Conservation (phyloP, 1,140 invertebrate genomes). For the Pseudomyrmex concolor region DNA sequence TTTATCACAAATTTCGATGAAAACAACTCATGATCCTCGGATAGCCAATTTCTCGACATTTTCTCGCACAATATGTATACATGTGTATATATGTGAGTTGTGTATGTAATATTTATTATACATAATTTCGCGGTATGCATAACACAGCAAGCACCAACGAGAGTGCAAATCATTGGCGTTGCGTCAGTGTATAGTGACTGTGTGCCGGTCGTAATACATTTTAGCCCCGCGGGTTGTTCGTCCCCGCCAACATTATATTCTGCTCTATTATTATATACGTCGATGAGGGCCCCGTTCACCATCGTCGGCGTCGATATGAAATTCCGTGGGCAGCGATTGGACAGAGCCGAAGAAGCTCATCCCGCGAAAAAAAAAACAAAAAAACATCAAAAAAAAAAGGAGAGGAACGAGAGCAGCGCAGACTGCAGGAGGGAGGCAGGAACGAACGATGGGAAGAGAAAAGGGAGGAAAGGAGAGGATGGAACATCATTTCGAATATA, state of each 20-base stretch:
- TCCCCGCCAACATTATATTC: slow-evolving; percentile 73
- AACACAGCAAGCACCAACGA: slow-evolving; percentile 21
- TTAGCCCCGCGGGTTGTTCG: slow-evolving; percentile 74
- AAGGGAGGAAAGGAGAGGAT: background rate
- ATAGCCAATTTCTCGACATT: too few species aligned
- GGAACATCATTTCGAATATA: slow-evolving; percentile 63
- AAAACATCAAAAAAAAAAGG: background rate
- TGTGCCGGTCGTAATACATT: slow-evolving; percentile 73
- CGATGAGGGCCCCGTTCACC: slow-evolving; percentile 58
- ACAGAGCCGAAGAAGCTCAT: slow-evolving; percentile 33
- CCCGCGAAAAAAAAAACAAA: slow-evolving; percentile 4
- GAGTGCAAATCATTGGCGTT: slow-evolving; percentile 22
- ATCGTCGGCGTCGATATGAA: slow-evolving; percentile 70
- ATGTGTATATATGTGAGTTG: slow-evolving; percentile 5
- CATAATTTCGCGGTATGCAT: slow-evolving; percentile 38
- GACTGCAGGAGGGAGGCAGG: background rate
- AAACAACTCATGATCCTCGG: too few species aligned
- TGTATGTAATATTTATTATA: slow-evolving; percentile 42
- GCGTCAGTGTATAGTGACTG: slow-evolving; percentile 16
- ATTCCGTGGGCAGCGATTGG: slow-evolving; percentile 76
- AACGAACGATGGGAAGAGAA: background rate
- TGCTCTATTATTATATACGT: slow-evolving; percentile 78
- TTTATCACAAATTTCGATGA: too few species aligned
- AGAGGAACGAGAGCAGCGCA: background rate
- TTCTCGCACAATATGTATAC: too few species aligned